Evolutionary conservation across 2,113 vertebrate genomes (phyloP), one percentile per base, ranked within the genome.

Genomic region (Ictalurus punctatus): DNA sequence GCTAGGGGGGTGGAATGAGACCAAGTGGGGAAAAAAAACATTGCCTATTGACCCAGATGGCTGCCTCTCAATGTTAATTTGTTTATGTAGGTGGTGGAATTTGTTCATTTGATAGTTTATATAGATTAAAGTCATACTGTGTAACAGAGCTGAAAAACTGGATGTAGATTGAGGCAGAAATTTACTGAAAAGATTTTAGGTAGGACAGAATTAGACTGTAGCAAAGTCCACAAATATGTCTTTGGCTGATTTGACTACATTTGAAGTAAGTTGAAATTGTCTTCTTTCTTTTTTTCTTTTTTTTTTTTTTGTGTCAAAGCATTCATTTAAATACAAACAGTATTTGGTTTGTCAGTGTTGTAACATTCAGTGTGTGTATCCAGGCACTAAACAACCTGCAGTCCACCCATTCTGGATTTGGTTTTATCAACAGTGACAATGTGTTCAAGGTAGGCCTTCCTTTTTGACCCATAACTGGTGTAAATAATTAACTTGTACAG

Each of bases 311-410:
- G 3, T 9, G 63, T 9, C 7, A 65, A 65, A 65, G 10, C 25
- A 12, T 65, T 65, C 2, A 19, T 73, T 73, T 34, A 37, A 73
- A 1, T 10, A 1, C 2, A 9, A 21, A 19, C 16, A 9, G n/a
- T 40, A 40, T 74, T 74, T 74, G 19, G 17, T 23, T 40, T 10
- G 13, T 82, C 14, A 17, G 17, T 88, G 34, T 84, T 85, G 34
- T 78, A 37, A 25, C 78, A 10, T 37, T 48, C 58, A 52, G 6
- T 73, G 8, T 79, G 0, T 40, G 2, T 87, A 16, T 76, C 4
- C 93, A 99, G 98, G 98, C 98, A 0, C 89, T 99, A 87, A 99
- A 99, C 95, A 99, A 99, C 93, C 87, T 99, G 88, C 98, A 99
- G 95, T 99, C 98, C 27, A 99, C 98, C 1, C 93, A 98, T 94